Conservation (phyloP, 2,797 vertebrate species). For the Protonibea diacanthus region DNA sequence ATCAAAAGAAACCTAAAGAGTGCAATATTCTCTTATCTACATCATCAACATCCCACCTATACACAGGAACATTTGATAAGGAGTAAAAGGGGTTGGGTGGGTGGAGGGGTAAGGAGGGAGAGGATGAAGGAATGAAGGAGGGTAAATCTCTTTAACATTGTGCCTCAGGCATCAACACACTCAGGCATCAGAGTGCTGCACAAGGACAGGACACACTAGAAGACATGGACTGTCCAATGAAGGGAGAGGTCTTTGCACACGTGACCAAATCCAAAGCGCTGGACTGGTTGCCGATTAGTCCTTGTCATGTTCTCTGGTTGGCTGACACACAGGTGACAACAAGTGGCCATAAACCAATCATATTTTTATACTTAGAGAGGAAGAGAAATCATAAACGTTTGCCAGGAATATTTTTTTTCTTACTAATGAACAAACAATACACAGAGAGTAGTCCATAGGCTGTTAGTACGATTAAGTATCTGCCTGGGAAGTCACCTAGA, state of each 20-base stretch:
- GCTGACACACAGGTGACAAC: slow-evolving; percentile 67
- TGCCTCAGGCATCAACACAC: slow-evolving; percentile 75
- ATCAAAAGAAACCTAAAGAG: slow-evolving; percentile 81
- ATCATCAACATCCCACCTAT: slow-evolving; percentile 78
- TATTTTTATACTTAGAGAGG: slow-evolving; percentile 78
- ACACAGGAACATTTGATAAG: slow-evolving; percentile 74
- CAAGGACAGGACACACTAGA: slow-evolving; percentile 74
- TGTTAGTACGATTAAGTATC: slow-evolving; percentile 87
- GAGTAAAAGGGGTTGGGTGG: slow-evolving; percentile 19
- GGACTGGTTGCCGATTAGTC: slow-evolving; percentile 57
- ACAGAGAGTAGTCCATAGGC: slow-evolving; percentile 88
- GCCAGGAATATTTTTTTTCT: slow-evolving; percentile 79
- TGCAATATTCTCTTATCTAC: slow-evolving; percentile 83
- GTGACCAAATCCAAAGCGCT: slow-evolving; percentile 70
- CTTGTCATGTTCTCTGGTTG: slow-evolving; percentile 65
- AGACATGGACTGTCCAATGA: slow-evolving; percentile 73
- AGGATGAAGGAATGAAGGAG: slow-evolving; percentile 32
- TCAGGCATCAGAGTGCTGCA: slow-evolving; percentile 73
- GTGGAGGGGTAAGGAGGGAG: slow-evolving; percentile 4
- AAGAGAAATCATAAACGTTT: slow-evolving; percentile 85
- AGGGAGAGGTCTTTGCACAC: slow-evolving; percentile 71
- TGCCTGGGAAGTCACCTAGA: slow-evolving; percentile 86
- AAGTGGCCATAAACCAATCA: slow-evolving; percentile 65
- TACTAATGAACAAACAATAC: slow-evolving; percentile 93
- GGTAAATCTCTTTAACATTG: slow-evolving; percentile 73